Conservation (phyloP, 2,113 vertebrate genomes). For the Platysternon megacephalum region DNA sequence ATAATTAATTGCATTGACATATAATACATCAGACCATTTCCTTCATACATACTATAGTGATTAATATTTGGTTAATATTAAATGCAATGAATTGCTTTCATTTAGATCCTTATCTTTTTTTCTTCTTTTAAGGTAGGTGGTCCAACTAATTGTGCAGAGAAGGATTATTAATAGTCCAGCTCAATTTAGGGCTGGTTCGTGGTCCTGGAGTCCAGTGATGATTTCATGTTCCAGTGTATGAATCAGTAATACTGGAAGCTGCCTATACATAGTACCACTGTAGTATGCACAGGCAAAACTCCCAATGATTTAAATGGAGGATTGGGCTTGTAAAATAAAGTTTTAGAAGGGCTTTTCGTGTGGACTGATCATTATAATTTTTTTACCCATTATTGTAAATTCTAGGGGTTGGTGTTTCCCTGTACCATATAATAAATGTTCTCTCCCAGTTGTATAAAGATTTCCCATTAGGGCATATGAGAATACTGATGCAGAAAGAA, state of each 20-base stretch:
- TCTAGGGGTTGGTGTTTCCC: fast-evolving
- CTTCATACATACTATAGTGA: not conserved
- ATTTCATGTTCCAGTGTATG: not conserved
- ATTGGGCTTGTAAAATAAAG: not conserved
- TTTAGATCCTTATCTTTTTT: not conserved
- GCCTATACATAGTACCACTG: not conserved
- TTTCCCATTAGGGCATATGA: not conserved
- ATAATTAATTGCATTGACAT: not conserved
- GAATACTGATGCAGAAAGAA: not conserved
- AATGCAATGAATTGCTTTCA: not conserved
- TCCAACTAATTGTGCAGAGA: not conserved
- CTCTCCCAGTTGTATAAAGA: not conserved
- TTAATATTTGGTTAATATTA: not conserved
- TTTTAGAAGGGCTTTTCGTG: not conserved
- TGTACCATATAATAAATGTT: not conserved
- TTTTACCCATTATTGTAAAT: not conserved
- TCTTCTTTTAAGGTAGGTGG: not conserved
- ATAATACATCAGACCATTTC: not conserved
- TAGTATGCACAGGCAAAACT: not conserved
- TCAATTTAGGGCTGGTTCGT: not conserved
- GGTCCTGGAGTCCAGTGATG: not conserved
- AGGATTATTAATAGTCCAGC: not conserved
- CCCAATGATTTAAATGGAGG: not conserved
- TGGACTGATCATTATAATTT: not conserved
- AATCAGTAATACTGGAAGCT: not conserved